These are phyloP conservation scores for Neolamprologus modestus DNA, from an alignment of 2,113 vertebrate species.

Conservation along the genomic window DNA sequence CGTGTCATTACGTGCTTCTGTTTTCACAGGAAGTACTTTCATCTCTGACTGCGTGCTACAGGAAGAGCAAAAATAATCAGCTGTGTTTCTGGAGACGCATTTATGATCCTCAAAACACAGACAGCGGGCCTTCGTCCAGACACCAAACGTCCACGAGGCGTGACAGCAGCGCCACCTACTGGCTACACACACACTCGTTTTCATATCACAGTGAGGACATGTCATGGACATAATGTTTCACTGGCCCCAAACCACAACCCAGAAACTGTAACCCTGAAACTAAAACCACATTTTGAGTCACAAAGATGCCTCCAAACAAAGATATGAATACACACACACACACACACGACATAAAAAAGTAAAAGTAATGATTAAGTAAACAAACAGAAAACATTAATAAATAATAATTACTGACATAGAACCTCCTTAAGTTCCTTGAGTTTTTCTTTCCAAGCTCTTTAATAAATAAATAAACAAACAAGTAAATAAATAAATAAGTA, in stretches of 20 bases:
- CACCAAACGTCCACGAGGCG: no score
- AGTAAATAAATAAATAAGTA: accelerated
- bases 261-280: accelerated
- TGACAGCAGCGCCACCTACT: neutral
- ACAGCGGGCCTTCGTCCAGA: accelerated
- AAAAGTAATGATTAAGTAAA: neutral
- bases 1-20: accelerated
- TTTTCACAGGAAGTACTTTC: neutral
- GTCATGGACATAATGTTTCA: neutral
- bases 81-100: neutral
- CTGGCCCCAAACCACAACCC: neutral
- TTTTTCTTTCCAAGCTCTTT: neutral
- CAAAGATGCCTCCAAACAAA: neutral
- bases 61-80: neutral
- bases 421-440: neutral
- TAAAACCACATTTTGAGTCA: neutral
- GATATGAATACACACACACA: neutral
- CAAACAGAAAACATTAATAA: neutral
- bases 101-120: neutral
- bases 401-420: neutral
- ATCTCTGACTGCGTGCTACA: neutral
- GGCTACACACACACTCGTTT: neutral
- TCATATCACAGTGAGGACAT: neutral
- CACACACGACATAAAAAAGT: neutral
- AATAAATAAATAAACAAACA: neutral